Percentiles rank a stretch among this genome's conserved stretches.
These are phyloP conservation scores for Characodon lateralis DNA, from an alignment of 2,797 vertebrate species.

Conservation along the genomic window DNA sequence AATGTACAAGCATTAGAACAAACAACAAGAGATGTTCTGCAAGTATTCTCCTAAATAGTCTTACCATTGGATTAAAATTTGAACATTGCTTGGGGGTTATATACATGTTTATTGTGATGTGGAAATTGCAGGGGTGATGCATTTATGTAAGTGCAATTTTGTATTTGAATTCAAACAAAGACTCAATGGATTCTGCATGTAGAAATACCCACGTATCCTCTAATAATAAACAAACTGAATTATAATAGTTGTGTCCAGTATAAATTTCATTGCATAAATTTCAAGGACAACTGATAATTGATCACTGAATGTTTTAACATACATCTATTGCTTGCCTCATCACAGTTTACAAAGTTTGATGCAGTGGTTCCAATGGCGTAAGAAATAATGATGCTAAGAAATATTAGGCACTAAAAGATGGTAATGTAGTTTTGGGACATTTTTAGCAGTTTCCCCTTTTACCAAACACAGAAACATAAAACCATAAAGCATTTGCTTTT, in stretches of 20 bases:
- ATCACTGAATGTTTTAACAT: slow-evolving; percentile 8
- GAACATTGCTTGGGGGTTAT: slow-evolving; percentile 2
- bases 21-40: neutral
- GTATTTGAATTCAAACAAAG: slow-evolving; percentile 29
- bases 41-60: slow-evolving; percentile 3
- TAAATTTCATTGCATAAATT: too few relatives aligned
- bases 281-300: neutral
- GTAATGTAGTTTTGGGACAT: neutral
- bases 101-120: slow-evolving; percentile 21
- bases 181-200: slow-evolving; percentile 10
- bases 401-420: neutral
- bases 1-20: slow-evolving; percentile 17
- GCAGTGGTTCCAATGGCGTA: neutral
- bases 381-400: neutral
- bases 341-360: slow-evolving; percentile 6
- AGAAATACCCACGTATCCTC: slow-evolving; percentile 24
- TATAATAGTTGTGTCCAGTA: neutral
- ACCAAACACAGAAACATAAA: neutral
- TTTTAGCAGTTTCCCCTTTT: neutral
- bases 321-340: slow-evolving; percentile 4
- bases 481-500: neutral
- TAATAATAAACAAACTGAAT: slow-evolving; percentile 9
- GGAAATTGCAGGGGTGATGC: slow-evolving; percentile 10
- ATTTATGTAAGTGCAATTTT: slow-evolving; percentile 35
- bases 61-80: slow-evolving; percentile 9